Evolutionary conservation across 2,797 vertebrate species (phyloP), one percentile per base, ranked within the genome.

Genomic region (Epinephelus malabaricus): DNA sequence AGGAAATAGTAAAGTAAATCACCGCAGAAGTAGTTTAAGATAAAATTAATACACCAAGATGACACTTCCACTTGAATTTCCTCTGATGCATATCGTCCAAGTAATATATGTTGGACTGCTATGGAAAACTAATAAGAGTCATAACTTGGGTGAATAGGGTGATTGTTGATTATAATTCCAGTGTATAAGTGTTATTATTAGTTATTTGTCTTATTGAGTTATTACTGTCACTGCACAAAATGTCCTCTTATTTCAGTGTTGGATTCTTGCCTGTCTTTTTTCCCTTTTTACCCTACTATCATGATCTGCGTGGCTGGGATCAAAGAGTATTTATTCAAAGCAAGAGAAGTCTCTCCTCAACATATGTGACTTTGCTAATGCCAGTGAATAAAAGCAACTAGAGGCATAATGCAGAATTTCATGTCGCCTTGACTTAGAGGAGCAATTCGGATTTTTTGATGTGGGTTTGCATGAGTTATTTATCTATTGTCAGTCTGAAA

Each of bases 251-350:
- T 43, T 55, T 40, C 8, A 43, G 25, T 46, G 21, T 6, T 5
- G 2, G 17, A 30, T 40, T 67, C 19, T 19, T 8, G 11, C 34
- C 34, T 30, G 27, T 30, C 27, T 27, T 46, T 46, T 21, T 21
- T 67, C 11, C 10, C 15, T 14, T 25, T 23, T 69, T 34, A 0
- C 49, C 6, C 18, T 4, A 5, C 10, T 53, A 19, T 38, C 21
- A 11, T 21, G 3, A 11, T 21, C 40, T 27, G 9, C 18, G 4
- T 0, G 2, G 11, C 13, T 56, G 10, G 34, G 10, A 51, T 46
- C 82, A 81, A 84, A 88, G 79, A 86, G 51, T 49, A 34, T 17
- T 6, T 6, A 66, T 1, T 7, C 69, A 73, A 50, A 61, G 49
- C 75, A 83, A 86, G 85, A 83, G n/a, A 43, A 59, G 27, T 76